These are phyloP conservation scores for Odontophorus gujanensis DNA, from an alignment of 2,113 vertebrate species.

Conservation along the genomic window DNA sequence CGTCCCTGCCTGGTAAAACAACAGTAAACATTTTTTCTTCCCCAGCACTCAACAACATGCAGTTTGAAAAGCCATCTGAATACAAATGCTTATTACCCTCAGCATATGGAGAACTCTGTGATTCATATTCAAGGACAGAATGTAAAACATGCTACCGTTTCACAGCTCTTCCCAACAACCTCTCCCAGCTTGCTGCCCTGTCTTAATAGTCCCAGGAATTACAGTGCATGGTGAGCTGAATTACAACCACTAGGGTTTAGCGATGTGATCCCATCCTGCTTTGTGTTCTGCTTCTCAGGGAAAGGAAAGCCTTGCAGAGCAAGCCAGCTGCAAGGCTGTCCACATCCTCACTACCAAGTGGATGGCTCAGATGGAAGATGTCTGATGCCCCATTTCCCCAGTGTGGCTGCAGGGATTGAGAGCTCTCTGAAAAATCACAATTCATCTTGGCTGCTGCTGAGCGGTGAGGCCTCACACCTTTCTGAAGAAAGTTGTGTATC, in stretches of 20 bases:
- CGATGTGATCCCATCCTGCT: not conserved
- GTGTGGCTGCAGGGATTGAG: fast-evolving
- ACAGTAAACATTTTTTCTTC: not conserved
- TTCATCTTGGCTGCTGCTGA: not conserved
- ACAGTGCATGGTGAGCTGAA: not conserved
- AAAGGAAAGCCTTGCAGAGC: not conserved
- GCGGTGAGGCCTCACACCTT: fast-evolving
- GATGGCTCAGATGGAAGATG: not conserved
- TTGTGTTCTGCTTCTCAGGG: not conserved
- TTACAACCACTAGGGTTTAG: not conserved
- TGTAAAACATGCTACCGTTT: not conserved
- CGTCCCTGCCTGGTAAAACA: conserved; percentile 18
- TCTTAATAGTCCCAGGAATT: not conserved
- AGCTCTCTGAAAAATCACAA: fast-evolving
- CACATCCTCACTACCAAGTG: not conserved
- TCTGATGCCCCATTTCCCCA: not conserved
- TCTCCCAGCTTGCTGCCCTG: not conserved
- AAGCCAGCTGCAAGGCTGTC: not conserved
- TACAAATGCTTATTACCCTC: conserved; percentile 15
- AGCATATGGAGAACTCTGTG: not conserved
- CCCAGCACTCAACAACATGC: not conserved
- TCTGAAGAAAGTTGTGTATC: not conserved
- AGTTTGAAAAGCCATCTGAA: conserved; percentile 32
- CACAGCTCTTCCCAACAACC: not conserved
- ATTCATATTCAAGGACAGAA: conserved; percentile 22